Evolutionary conservation across 2,797 vertebrate genomes (phyloP).

Genomic region (Enteromius viviparus): DNA sequence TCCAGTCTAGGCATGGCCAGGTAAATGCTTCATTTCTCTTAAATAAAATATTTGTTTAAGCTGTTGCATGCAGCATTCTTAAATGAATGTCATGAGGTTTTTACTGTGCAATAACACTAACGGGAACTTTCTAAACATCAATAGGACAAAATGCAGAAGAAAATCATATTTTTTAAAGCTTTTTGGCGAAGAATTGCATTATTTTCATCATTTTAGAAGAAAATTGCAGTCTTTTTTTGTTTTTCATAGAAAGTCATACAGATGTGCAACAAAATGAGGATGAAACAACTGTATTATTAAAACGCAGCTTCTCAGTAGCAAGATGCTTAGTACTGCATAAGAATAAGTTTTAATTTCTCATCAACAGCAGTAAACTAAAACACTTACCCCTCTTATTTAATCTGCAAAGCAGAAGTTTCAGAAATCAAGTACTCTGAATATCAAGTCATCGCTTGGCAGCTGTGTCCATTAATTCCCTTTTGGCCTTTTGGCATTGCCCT

Average conservation of each 20-base stretch:
- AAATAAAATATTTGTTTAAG: slow-evolving; percentile 1
- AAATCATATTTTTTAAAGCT: neutral
- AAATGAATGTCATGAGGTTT: neutral
- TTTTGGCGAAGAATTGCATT: neutral
- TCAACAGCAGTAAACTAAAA: slow-evolving; percentile 61
- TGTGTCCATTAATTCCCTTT: slow-evolving; percentile 50
- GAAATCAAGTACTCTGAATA: slow-evolving; percentile 46
- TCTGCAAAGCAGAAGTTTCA: slow-evolving; percentile 52
- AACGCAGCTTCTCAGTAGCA: slow-evolving; percentile 10
- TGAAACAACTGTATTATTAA: neutral
- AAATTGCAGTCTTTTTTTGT: neutral
- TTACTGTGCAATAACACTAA: neutral
- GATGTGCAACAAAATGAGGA: neutral
- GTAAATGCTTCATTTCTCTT: slow-evolving; percentile 68
- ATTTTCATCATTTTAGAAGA: neutral
- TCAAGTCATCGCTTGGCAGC: slow-evolving; percentile 61
- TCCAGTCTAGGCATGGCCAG: slow-evolving; percentile 98
- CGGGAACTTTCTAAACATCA: neutral
- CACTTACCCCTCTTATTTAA: slow-evolving; percentile 30
- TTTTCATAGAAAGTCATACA: neutral
- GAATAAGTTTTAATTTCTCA: slow-evolving; percentile 40
- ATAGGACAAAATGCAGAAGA: neutral
- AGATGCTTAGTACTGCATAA: slow-evolving; percentile 49
- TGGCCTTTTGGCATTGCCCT: slow-evolving; percentile 5
- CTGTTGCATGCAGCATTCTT: neutral